Evolutionary conservation across 2,113 vertebrate species (phyloP).

Genomic region (Mixornis gularis): DNA sequence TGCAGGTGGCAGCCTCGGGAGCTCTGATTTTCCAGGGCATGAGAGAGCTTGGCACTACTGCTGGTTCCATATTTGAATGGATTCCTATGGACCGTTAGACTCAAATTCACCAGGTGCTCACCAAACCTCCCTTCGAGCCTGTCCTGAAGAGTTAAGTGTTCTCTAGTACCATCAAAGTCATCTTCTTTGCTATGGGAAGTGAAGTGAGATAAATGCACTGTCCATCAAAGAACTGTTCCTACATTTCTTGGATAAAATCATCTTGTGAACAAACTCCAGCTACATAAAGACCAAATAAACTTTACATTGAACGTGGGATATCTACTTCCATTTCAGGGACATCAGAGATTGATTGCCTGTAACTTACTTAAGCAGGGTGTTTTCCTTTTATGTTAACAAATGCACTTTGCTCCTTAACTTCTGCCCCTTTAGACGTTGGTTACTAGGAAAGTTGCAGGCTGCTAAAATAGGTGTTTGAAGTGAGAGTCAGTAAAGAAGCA

Average conservation of each 20-base stretch:
- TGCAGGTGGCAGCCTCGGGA: constrained; percentile 65
- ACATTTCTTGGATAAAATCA: constrained; percentile 68
- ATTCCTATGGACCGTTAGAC: constrained; percentile 64
- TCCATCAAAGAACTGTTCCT: constrained; percentile 63
- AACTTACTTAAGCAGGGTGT: background rate
- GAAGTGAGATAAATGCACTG: constrained; percentile 55
- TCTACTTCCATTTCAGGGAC: background rate
- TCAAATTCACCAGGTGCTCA: constrained; percentile 63
- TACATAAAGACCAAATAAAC: constrained; percentile 14
- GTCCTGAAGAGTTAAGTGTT: constrained; percentile 64
- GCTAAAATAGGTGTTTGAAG: background rate
- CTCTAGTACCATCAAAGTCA: constrained; percentile 61
- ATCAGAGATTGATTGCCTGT: background rate
- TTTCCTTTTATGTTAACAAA: background rate
- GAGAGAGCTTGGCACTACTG: constrained; percentile 64
- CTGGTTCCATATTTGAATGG: constrained; percentile 65
- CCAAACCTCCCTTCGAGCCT: constrained; percentile 65
- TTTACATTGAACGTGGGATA: background rate
- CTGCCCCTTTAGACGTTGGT: background rate
- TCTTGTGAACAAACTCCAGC: constrained; percentile 67
- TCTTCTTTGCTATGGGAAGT: constrained; percentile 61
- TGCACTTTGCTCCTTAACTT: background rate
- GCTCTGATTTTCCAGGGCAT: constrained; percentile 68
- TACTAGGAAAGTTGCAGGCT: background rate
- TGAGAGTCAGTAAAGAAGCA: background rate